phyloP scores from a whole-genome alignment of 2,888 invertebrate genomes.

The Shargacucullia verbasci region DNA sequence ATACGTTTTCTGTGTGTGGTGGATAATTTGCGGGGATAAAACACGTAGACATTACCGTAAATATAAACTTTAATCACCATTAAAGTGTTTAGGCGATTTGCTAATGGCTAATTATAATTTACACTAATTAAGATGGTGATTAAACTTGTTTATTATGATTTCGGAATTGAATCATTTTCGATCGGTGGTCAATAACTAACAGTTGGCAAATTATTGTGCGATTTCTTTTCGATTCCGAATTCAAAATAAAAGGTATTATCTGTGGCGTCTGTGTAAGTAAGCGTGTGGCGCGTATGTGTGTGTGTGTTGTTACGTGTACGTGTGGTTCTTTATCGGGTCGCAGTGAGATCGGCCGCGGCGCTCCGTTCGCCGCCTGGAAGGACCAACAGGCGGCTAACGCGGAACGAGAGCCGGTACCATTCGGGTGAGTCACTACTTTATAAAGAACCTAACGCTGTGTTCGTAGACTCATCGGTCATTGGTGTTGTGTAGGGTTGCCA shows the following conservation, averaged over 20 bases:
- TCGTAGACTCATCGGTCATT: slow-evolving; percentile 62
- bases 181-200: slow-evolving; percentile 8
- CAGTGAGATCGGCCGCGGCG: slow-evolving; percentile 87
- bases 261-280: slow-evolving; percentile 54
- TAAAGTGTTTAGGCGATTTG: slow-evolving; percentile 18
- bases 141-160: slow-evolving; percentile 58
- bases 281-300: slow-evolving; percentile 66
- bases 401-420: slow-evolving; percentile 98
- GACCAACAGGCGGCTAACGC: slow-evolving; percentile 96
- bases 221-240: slow-evolving; percentile 62
- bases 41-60: slow-evolving; percentile 33
- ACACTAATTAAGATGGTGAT: slow-evolving; percentile 54
- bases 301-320: slow-evolving; percentile 75
- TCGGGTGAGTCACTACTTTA: slow-evolving; percentile 93
- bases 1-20: slow-evolving; percentile 33
- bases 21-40: slow-evolving; percentile 23
- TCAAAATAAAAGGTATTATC: slow-evolving; percentile 50
- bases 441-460: slow-evolving; percentile 65
- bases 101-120: slow-evolving; percentile 34
- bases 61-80: slow-evolving; percentile 27
- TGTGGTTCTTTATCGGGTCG: slow-evolving; percentile 88
- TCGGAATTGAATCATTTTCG: slow-evolving; percentile 60
- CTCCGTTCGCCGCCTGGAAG: slow-evolving; percentile 90
- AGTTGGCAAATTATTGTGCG: slow-evolving; percentile 17
- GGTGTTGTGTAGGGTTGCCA: slow-evolving; percentile 60